Base-by-base conservation (phyloP, 2,888 invertebrate genomes). In the Nezara viridula region DNA sequence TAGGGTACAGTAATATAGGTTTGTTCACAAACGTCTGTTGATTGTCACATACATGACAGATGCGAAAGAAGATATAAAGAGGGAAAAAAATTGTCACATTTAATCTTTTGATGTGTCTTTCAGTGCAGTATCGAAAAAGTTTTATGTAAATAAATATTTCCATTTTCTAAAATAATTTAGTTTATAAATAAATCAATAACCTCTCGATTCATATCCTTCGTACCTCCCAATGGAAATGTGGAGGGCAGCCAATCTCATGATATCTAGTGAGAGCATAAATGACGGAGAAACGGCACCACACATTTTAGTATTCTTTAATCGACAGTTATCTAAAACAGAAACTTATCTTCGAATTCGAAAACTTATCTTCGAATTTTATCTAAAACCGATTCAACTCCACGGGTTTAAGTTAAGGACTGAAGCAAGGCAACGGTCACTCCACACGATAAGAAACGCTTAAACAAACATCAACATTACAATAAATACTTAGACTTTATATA, bases 381-480 rank as follows among this genome's bases (percentile, higher is more conserved):
- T 21, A 21, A 19, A 73, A 73, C 0, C 32, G 27, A 37, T 21
- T 37, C 14, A 32, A 73, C 32, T 37, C 32, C 32, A 37, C 32
- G 37, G 37, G 9, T 19, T 73, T 37, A 32, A 9, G 19, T 19
- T 37, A 37, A 21, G 66, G 66, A 73, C 66, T 73, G 66, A 73
- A n/a, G 32, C 6, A 37, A 73, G 66, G 66, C 66, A 73, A 73
- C 66, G 66, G 60, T 60, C 60, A 60, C 14, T 73, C 66, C 37
- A 73, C 12, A 37, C 19, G 66, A 73, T 73, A 73, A 73, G 66
- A 6, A 37, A 32, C 1, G 32, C 21, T 19, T 66, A 32, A 66
- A 32, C 2, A 24, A 24, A 10, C 1, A 73, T 73, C 7, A 44
- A 44, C 10, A 44, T n/a, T 16, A 37, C 37, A 73, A 73, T 21